Evolutionary conservation across 64 coral and sea anemone species (phyloP).

Genomic region (Actinia tenebrosa): DNA sequence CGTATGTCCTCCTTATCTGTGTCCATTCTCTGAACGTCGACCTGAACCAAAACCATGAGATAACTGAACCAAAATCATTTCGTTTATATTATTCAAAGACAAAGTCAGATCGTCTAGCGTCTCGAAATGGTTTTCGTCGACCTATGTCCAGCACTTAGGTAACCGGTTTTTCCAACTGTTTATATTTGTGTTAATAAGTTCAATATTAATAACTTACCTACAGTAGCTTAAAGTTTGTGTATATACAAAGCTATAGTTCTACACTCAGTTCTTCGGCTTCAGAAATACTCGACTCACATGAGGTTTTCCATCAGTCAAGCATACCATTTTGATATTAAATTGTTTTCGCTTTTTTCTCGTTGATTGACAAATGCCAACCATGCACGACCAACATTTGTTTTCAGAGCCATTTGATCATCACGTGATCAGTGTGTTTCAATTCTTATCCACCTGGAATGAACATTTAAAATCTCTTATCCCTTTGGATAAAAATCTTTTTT

Average conservation of each 20-base stretch:
- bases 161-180: not conserved
- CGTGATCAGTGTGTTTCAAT: not conserved
- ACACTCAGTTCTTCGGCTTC: not conserved
- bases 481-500: not conserved
- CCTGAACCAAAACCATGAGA: too few relatives aligned
- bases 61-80: too few relatives aligned
- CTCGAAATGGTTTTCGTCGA: too few relatives aligned
- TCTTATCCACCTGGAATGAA: not conserved
- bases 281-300: conserved; percentile 4
- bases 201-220: not conserved
- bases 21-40: too few relatives aligned
- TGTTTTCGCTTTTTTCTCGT: conserved; percentile 19
- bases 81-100: too few relatives aligned
- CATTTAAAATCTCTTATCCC: not conserved
- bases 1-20: too few relatives aligned
- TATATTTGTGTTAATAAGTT: not conserved
- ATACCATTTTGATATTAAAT: conserved; percentile 3
- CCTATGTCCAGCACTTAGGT: not conserved
- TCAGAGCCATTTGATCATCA: not conserved
- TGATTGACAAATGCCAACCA: conserved; percentile 4
- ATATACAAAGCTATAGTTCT: not conserved
- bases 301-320: conserved; percentile 8
- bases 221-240: not conserved
- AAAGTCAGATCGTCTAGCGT: too few relatives aligned
- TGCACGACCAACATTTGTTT: conserved; percentile 2